Conservation (phyloP, 2,113 vertebrate genomes). For the Girardinichthys multiradiatus region DNA sequence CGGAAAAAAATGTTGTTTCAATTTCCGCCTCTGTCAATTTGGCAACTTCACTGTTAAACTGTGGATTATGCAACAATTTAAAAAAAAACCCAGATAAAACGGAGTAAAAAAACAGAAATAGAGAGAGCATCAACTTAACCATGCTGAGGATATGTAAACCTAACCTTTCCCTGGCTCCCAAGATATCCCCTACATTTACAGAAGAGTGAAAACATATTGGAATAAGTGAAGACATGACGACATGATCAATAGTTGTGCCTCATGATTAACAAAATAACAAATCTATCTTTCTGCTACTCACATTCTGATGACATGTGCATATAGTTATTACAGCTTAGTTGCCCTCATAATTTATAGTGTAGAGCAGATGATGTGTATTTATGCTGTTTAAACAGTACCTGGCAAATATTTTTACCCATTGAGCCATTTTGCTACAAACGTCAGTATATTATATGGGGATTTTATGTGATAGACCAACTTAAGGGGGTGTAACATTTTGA, state of each 20-base stretch:
- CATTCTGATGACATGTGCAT: conserved; percentile 26
- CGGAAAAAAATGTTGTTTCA: conserved; percentile 54
- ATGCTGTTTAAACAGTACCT: neutral
- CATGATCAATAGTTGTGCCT: conserved; percentile 5
- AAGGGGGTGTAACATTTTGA: too few relatives aligned
- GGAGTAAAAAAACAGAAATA: neutral
- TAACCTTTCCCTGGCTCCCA: conserved; percentile 27
- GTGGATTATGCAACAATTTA: conserved; percentile 62
- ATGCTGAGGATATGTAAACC: conserved; percentile 42
- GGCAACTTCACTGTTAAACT: conserved; percentile 51
- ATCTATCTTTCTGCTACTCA: conserved; percentile 20
- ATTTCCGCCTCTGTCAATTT: conserved; percentile 61
- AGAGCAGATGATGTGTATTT: too few relatives aligned
- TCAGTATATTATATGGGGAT: neutral
- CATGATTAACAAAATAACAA: conserved; percentile 34
- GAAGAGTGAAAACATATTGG: conserved; percentile 33
- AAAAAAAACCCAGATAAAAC: conserved; percentile 5
- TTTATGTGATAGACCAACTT: neutral
- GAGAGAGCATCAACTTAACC: conserved; percentile 39
- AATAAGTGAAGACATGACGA: conserved; percentile 13
- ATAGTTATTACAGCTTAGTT: conserved; percentile 16
- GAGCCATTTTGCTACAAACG: too few relatives aligned
- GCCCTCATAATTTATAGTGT: neutral
- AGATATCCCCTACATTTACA: neutral
- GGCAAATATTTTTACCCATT: neutral